A percentile compares a stretch with the other conserved stretches of the same genome.
Conservation (phyloP, 2,113 vertebrate species). For the Tyto alba region DNA sequence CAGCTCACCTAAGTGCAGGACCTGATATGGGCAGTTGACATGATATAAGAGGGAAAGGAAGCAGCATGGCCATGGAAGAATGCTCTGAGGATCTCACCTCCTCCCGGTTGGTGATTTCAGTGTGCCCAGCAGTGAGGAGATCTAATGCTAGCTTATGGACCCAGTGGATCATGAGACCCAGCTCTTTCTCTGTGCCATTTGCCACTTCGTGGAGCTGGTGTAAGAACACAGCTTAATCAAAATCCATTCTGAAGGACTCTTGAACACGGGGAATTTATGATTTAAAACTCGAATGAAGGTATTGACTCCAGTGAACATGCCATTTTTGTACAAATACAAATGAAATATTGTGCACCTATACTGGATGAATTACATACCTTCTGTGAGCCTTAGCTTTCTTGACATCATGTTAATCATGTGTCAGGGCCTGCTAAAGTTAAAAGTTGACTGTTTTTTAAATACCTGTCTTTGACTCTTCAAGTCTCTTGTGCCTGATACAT, state of each 20-base stretch:
- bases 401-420: background rate
- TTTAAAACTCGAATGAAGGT: background rate
- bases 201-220: rapidly evolving
- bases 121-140: background rate
- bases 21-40: background rate
- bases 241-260: background rate
- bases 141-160: background rate
- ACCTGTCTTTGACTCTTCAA: background rate
- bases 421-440: background rate
- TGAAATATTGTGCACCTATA: background rate
- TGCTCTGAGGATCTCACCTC: background rate
- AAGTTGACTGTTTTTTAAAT: background rate
- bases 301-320: background rate
- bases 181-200: background rate
- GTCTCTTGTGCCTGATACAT: background rate
- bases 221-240: background rate
- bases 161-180: background rate
- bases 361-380: background rate
- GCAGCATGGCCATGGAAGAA: background rate
- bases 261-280: background rate
- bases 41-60: background rate
- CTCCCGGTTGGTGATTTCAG: rapidly evolving
- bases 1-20: background rate
- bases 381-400: background rate
- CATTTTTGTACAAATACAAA: background rate